Conservation (phyloP, 2,113 vertebrate genomes). For the Leptobrachium ailaonicum region DNA sequence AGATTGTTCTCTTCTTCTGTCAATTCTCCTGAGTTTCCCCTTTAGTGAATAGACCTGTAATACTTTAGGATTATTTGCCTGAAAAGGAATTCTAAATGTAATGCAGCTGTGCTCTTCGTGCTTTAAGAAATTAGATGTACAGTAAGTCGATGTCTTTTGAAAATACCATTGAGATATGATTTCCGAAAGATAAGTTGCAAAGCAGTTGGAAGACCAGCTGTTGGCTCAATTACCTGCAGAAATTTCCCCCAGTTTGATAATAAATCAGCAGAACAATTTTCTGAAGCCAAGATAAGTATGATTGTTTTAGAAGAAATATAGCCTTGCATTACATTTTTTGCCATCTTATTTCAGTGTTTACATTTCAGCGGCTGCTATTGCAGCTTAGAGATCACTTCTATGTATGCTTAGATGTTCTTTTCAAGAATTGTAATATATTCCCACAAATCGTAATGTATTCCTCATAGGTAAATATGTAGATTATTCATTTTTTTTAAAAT, state of each 20-base stretch:
- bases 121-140: slow-evolving; percentile 44
- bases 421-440: neutral
- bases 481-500: neutral
- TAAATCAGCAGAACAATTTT: slow-evolving; percentile 53
- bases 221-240: slow-evolving; percentile 54
- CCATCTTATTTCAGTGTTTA: slow-evolving; percentile 27
- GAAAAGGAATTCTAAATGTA: neutral
- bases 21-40: too few relatives aligned
- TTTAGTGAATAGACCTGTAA: neutral
- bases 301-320: slow-evolving; percentile 43
- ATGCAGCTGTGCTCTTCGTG: neutral
- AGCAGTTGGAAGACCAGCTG: slow-evolving; percentile 58
- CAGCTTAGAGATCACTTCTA: slow-evolving; percentile 42
- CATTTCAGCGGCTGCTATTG: slow-evolving; percentile 38
- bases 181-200: slow-evolving; percentile 60
- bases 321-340: slow-evolving; percentile 8
- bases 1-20: too few relatives aligned
- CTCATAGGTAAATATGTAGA: neutral
- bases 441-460: neutral
- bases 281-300: slow-evolving; percentile 35
- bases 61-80: neutral
- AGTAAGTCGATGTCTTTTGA: slow-evolving; percentile 51
- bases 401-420: slow-evolving; percentile 14
- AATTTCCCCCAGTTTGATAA: slow-evolving; percentile 47
- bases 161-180: slow-evolving; percentile 63